Evolutionary conservation across 1,140 invertebrate species (phyloP), one percentile per base, ranked within the genome.

Genomic region (Chironomus tepperi): DNA sequence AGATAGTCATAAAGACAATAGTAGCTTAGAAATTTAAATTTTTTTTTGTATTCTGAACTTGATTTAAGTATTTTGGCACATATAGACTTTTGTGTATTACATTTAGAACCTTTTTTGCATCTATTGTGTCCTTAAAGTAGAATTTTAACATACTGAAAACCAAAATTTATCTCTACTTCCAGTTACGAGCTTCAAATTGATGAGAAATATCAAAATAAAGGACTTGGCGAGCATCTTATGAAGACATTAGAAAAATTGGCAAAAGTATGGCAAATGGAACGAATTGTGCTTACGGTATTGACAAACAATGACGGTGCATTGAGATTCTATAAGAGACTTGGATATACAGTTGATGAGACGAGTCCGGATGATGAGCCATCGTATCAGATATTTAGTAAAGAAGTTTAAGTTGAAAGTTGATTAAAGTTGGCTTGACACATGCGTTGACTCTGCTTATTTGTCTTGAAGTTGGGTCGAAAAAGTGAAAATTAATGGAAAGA

Each of bases 161-260:
- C n/a, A n/a, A n/a, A 43, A 15, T 34, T 12, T 19, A 8, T 34
- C 8, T 73, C 74, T 70, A 43, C 76, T 80, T 84, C 75, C 73
- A 93, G 91, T 82, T 95, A 95, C 83, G 93, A 95, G 84, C 85
- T 95, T 77, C 93, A 95, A 82, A 83, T 95, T 74, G 88, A 91
- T 78, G 78, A 85, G 57, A 79, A 81, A 15, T 85, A 86, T 70
- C 86, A 89, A 75, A 83, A 89, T 73, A 89, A 90, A 84, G 92
- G 92, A 12, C 83, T 95, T 67, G 93, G 93, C 6, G 89, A 89
- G 79, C 93, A 92, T 80, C 87, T 95, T 80, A 89, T 94, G 88
- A 86, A 88, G 80, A 85, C 89, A 67, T 79, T 95, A 42, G 92
- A 94, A 81, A 82, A 88, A n/a, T 88, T 94, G 77, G 91, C 90